Percentiles rank a stretch among this genome's conserved stretches.
Evolutionary conservation across 1,140 invertebrate genomes (phyloP).

Genomic region (Trachelipus rathkii): DNA sequence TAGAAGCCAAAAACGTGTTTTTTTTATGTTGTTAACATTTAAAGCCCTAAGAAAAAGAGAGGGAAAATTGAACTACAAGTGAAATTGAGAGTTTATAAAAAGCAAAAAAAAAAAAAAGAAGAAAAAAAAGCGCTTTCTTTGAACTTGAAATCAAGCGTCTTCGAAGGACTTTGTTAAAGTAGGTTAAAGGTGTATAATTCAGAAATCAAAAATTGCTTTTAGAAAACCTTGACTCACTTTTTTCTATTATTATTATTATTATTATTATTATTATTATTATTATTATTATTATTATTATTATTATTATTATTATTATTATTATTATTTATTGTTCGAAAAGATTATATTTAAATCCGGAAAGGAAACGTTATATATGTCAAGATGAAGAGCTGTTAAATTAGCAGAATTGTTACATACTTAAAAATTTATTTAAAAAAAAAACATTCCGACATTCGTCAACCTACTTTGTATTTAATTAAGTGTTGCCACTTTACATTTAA

Average conservation of each 20-base stretch:
- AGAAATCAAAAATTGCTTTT: slow-evolving; percentile 1
- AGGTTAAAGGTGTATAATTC: slow-evolving; percentile 1
- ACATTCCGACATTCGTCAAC: no score
- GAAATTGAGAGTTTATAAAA: background rate
- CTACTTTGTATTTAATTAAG: no score
- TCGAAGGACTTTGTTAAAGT: background rate
- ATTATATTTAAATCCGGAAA: background rate
- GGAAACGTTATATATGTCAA: background rate
- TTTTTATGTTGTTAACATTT: background rate
- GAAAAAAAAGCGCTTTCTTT: background rate
- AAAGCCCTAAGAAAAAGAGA: background rate
- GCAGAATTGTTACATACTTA: background rate
- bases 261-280: background rate
- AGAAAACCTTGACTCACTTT: background rate
- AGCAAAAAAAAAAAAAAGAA: no score
- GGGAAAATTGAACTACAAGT: background rate
- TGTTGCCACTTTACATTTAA: background rate
- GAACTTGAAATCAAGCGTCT: background rate
- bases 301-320: background rate
- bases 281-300: background rate
- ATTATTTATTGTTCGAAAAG: background rate
- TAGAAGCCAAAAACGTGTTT: background rate
- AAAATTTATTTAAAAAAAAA: background rate
- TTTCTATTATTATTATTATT: background rate
- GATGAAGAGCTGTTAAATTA: background rate